Conservation (phyloP, 2,797 vertebrate genomes). For the Tadarida brasiliensis region DNA sequence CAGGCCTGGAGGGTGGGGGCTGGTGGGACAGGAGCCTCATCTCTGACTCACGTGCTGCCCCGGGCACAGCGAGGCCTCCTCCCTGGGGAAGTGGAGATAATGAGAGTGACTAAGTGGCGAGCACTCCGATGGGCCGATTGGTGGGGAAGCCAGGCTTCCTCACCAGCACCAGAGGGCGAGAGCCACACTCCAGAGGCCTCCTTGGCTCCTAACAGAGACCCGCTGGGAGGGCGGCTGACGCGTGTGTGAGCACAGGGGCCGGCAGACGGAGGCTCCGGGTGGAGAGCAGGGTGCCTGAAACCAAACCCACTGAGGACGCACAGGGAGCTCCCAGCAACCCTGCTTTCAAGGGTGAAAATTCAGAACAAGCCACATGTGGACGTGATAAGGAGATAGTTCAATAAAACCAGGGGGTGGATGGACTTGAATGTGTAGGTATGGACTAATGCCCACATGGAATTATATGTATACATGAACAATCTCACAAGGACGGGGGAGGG, state of each 20-base stretch:
- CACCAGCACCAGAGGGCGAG: background rate
- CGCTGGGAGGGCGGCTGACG: accelerated
- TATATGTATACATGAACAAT: background rate
- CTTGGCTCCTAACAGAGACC: background rate
- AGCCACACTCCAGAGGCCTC: background rate
- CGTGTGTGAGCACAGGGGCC: background rate
- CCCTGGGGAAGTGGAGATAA: conserved; percentile 74
- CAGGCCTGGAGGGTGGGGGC: background rate
- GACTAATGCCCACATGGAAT: background rate
- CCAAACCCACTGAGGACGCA: background rate
- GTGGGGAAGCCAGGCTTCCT: background rate
- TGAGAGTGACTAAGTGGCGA: conserved; percentile 70
- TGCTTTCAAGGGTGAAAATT: background rate
- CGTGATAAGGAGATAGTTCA: background rate
- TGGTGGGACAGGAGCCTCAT: background rate
- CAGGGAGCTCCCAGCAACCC: background rate
- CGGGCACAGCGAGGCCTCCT: conserved; percentile 33
- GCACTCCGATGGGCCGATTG: background rate
- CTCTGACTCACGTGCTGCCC: conserved; percentile 75
- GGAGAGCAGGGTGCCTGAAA: background rate
- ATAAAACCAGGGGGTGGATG: background rate
- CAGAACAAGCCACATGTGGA: background rate
- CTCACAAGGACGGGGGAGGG: background rate
- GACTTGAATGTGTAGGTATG: background rate
- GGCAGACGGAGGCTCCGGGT: background rate